phyloP scores from a whole-genome alignment of 2,797 vertebrate species.

The Hapalemur alaotrensis region DNA sequence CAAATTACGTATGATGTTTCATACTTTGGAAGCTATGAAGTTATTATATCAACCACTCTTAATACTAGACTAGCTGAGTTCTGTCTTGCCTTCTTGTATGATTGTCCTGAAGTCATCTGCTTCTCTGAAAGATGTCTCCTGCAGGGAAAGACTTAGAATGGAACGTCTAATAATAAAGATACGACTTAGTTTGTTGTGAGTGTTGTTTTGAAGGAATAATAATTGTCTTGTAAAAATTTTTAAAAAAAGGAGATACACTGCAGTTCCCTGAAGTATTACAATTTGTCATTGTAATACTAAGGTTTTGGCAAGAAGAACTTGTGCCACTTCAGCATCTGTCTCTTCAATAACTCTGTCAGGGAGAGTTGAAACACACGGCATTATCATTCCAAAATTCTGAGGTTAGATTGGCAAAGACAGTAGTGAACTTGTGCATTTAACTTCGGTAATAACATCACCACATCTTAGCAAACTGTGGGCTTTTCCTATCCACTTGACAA shows the following conservation, averaged over 20 bases:
- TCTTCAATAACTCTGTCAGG: not conserved
- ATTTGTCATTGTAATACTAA: not conserved
- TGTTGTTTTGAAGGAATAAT: not conserved
- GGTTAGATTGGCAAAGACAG: not conserved
- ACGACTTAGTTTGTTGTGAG: not conserved
- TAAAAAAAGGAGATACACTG: not conserved
- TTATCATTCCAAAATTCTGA: not conserved
- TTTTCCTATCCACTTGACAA: not conserved
- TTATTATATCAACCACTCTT: not conserved
- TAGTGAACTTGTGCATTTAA: not conserved
- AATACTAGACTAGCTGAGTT: not conserved
- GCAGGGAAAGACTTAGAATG: not conserved
- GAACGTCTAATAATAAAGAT: not conserved
- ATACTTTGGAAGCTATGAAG: not conserved
- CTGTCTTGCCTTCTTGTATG: not conserved
- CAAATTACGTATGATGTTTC: not conserved
- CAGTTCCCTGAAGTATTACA: not conserved
- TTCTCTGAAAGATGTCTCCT: not conserved
- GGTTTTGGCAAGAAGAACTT: accelerated
- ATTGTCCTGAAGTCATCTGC: not conserved
- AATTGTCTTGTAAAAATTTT: not conserved
- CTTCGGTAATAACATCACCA: not conserved
- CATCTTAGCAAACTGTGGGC: not conserved
- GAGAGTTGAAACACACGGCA: not conserved
- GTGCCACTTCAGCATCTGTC: not conserved